Percentiles rank a stretch among this genome's conserved stretches.
Conservation (phyloP, 2,888 invertebrate species). For the Physocephala rufipes region DNA sequence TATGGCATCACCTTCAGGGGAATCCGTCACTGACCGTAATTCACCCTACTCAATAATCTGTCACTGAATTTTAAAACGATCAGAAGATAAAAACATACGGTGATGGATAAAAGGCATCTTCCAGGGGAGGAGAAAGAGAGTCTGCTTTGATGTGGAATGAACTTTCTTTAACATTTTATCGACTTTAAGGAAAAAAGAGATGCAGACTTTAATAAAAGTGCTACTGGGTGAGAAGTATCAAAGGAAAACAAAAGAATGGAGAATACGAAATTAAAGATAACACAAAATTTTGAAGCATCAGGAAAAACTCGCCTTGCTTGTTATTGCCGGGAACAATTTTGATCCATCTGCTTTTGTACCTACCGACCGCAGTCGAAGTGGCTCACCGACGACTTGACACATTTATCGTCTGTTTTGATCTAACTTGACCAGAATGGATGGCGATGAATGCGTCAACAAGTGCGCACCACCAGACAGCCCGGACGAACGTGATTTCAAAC, state of each 20-base stretch:
- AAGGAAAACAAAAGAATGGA: neutral
- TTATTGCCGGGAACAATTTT: too few relatives aligned
- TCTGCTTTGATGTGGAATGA: too few relatives aligned
- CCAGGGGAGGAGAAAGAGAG: too few relatives aligned
- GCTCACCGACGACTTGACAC: slow-evolving; percentile 18
- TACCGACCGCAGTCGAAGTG: slow-evolving; percentile 18
- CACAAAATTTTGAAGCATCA: neutral
- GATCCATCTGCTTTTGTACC: slow-evolving; percentile 2
- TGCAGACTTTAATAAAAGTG: too few relatives aligned
- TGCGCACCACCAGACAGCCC: neutral
- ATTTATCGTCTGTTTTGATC: slow-evolving; percentile 34
- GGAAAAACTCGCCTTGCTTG: neutral
- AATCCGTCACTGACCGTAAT: too few relatives aligned
- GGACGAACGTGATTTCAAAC: neutral
- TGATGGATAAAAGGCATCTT: too few relatives aligned
- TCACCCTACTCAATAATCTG: too few relatives aligned
- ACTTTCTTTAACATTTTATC: too few relatives aligned
- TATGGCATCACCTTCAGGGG: too few relatives aligned
- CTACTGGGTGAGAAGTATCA: neutral
- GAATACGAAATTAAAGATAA: neutral
- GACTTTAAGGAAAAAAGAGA: too few relatives aligned
- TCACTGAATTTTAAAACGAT: too few relatives aligned
- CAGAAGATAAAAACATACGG: too few relatives aligned
- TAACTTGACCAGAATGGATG: neutral
- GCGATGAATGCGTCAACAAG: slow-evolving; percentile 8